Conservation (phyloP, 2,113 vertebrate species). For the Nothocercus nigrocapillus region DNA sequence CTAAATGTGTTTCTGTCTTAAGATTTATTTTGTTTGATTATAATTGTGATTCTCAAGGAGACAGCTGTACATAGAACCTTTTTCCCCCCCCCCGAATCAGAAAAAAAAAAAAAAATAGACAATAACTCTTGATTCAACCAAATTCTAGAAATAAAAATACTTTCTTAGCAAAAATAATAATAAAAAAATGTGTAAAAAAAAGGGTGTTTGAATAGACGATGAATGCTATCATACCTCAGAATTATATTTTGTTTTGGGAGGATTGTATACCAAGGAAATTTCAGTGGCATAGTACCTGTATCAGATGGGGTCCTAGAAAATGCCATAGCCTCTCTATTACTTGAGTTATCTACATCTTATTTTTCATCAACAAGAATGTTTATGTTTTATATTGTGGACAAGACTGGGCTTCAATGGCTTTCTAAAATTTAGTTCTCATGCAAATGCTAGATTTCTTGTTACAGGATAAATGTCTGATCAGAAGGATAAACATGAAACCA, state of each 20-base stretch:
- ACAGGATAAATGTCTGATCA: background rate
- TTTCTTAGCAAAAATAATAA: background rate
- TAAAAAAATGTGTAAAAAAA: no score
- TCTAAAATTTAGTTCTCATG: background rate
- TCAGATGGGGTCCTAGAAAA: background rate
- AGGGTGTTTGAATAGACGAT: background rate
- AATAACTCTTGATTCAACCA: background rate
- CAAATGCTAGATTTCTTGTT: background rate
- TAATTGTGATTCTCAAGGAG: constrained; percentile 56
- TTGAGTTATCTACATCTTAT: background rate
- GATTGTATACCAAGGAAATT: background rate
- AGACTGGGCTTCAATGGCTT: background rate
- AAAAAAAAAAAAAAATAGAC: constrained; percentile 46
- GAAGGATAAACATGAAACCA: background rate
- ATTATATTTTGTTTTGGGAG: background rate
- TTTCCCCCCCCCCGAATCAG: background rate
- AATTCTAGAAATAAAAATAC: background rate
- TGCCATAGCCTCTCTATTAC: no score
- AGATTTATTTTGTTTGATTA: constrained; percentile 68
- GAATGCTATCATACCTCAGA: background rate
- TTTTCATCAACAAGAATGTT: background rate
- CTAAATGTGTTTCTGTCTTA: constrained; percentile 53
- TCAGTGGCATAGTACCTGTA: background rate
- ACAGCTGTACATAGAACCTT: background rate
- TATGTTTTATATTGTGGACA: background rate